A percentile compares a stretch with the other conserved stretches of the same genome.
Conservation (phyloP, 2,888 invertebrate species). For the Plemyria rubiginata region DNA sequence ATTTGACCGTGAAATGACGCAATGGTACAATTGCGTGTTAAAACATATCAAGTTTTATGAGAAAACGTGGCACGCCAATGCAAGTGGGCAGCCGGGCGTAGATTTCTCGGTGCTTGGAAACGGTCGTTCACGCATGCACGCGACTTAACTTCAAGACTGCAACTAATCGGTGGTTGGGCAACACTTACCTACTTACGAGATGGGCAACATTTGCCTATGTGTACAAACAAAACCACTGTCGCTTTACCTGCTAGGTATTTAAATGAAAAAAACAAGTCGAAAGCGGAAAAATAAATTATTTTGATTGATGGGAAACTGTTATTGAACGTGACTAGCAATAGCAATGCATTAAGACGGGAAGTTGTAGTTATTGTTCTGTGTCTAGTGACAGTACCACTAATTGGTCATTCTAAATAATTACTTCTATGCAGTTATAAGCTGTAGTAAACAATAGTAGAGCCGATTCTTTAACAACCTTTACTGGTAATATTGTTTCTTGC, state of each 20-base stretch:
- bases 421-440: conserved; percentile 2
- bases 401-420: conserved; percentile 9
- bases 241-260: conserved; percentile 49
- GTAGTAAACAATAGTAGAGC: background rate
- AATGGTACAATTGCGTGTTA: conserved; percentile 51
- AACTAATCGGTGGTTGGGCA: conserved; percentile 50
- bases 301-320: background rate
- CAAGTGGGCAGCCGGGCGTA: conserved; percentile 45
- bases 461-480: background rate
- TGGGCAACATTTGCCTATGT: conserved; percentile 1
- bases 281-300: conserved; percentile 3
- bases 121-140: conserved; percentile 43
- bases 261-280: conserved; percentile 27
- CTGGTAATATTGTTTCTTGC: background rate
- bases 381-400: conserved; percentile 9
- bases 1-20: conserved; percentile 48
- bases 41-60: conserved; percentile 50
- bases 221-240: conserved; percentile 48
- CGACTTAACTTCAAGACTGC: conserved; percentile 44
- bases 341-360: background rate
- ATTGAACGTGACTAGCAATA: conserved; percentile 8
- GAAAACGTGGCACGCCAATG: conserved; percentile 47
- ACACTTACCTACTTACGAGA: conserved; percentile 47
- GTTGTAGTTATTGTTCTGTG: conserved; percentile 13
- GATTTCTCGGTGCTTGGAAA: conserved; percentile 41